Base-by-base conservation (phyloP, 1,140 invertebrate species). In the Leptopilina clavipes region DNA sequence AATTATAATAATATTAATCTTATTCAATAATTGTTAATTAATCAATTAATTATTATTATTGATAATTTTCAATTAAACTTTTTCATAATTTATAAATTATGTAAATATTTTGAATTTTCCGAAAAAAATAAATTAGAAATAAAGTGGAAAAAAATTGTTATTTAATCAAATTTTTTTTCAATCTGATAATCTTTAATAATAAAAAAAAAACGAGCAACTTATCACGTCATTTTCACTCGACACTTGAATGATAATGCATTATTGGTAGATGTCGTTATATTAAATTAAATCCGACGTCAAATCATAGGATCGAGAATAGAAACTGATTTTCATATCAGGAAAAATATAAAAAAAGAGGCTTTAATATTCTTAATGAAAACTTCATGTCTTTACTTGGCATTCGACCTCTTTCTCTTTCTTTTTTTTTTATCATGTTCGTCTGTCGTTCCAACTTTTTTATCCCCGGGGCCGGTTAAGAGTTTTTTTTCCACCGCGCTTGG, bases 301-400 rank as follows among this genome's bases (percentile, higher is more conserved):
- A 31, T 31, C 37, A 40, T 70, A 43, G 18, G 5, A 65, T 31
- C 31, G 59, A 48, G 40, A 65, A 54, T 18, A 71, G 71, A 80
- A 73, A 65, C 56, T 65, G 56, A 65, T 65, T 65, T 65, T 22
- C 56, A 65, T 14, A 25, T 65, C 56, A 76, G 65, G 40, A n/a
- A 70, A 19, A 70, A 59, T 45, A 37, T 59, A n/a, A 70, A 8
- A 73, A 77, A 79, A 79, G 14, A 45, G 12, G 70, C 48, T 71
- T 70, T 75, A 82, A 82, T 76, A 74, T 72, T 59, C 74, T 65
- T 82, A 81, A 82, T 84, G 81, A 82, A 84, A 84, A 82, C 75
- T 81, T 82, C 72, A 79, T 78, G 77, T 44, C 40, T 74, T 75
- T 77, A 37, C 71, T 77, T 40, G 37, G 73, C 31, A 54, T 54